These are phyloP conservation scores for Pseudolaguvia tuberculata DNA, from an alignment of 2,113 vertebrate genomes.

Conservation along the genomic window DNA sequence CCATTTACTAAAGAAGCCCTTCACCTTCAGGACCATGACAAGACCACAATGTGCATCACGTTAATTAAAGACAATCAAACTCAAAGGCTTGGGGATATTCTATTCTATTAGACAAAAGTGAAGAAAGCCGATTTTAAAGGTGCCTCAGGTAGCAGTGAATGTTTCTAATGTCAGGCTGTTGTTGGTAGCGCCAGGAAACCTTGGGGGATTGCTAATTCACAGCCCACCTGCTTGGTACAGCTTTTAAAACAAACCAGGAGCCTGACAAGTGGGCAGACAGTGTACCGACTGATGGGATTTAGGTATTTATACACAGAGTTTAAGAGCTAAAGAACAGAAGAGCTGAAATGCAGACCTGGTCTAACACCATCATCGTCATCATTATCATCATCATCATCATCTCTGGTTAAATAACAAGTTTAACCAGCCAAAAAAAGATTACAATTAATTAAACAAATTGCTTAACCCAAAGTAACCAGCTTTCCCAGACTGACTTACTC, in stretches of 20 bases:
- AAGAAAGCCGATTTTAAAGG: conserved; percentile 70
- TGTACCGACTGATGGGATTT: too few species aligned
- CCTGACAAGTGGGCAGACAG: too few species aligned
- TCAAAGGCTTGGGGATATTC: conserved; percentile 64
- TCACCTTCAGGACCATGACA: conserved; percentile 59
- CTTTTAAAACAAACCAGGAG: conserved; percentile 8
- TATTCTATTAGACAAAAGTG: conserved; percentile 66
- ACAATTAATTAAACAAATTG: too few species aligned
- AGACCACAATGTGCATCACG: conserved; percentile 59
- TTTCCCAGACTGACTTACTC: too few species aligned
- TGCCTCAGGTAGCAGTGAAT: conserved; percentile 56
- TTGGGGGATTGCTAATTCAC: conserved; percentile 43
- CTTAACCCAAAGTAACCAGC: too few species aligned
- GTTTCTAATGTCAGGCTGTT: conserved; percentile 57
- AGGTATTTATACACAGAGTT: too few species aligned
- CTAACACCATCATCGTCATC: too few species aligned
- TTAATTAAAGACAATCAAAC: conserved; percentile 21
- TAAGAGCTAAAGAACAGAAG: too few species aligned
- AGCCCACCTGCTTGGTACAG: conserved; percentile 23
- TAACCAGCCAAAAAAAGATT: too few species aligned
- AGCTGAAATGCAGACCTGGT: too few species aligned
- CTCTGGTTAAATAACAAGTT: too few species aligned
- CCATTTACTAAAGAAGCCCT: conserved; percentile 60
- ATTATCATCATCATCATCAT: too few species aligned
- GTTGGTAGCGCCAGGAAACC: conserved; percentile 38